phyloP scores from a whole-genome alignment of 2,797 vertebrate species.

The Acipenser ruthenus region DNA sequence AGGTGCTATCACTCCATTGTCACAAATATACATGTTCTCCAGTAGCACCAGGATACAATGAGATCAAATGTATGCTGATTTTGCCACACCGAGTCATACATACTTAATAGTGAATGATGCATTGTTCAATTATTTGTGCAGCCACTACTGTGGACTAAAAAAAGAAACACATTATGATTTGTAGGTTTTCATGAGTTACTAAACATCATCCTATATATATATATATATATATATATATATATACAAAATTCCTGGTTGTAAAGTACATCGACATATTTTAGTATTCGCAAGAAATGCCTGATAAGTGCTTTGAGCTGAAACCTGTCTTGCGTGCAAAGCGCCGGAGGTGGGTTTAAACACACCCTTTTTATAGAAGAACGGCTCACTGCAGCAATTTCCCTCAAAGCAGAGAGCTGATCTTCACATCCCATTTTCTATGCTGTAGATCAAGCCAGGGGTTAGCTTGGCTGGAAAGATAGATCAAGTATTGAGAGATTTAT shows the following conservation, averaged over 20 bases:
- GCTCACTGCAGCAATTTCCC: constrained; percentile 29
- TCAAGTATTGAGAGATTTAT: constrained; percentile 17
- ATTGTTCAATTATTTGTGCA: no score
- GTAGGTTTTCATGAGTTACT: not conserved
- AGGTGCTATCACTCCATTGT: no score
- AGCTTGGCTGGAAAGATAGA: constrained; percentile 19
- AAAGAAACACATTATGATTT: no score
- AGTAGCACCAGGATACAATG: no score
- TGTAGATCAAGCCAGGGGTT: constrained; percentile 18
- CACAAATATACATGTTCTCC: no score
- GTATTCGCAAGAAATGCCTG: constrained; percentile 18
- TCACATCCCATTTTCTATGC: constrained; percentile 29
- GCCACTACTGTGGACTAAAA: no score
- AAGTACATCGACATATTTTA: constrained; percentile 11
- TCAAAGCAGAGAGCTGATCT: constrained; percentile 23
- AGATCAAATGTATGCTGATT: no score
- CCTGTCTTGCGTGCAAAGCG: constrained; percentile 25
- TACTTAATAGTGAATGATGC: no score
- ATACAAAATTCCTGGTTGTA: no score
- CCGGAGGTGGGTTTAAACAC: constrained; percentile 31
- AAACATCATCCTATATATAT: not conserved
- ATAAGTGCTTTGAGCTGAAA: constrained; percentile 16
- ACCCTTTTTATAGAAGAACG: constrained; percentile 21
- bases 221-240: no score
- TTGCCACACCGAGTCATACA: no score